These are phyloP conservation scores for Melipona quadrifasciata DNA, from an alignment of 1,140 invertebrate genomes.

Conservation along the genomic window DNA sequence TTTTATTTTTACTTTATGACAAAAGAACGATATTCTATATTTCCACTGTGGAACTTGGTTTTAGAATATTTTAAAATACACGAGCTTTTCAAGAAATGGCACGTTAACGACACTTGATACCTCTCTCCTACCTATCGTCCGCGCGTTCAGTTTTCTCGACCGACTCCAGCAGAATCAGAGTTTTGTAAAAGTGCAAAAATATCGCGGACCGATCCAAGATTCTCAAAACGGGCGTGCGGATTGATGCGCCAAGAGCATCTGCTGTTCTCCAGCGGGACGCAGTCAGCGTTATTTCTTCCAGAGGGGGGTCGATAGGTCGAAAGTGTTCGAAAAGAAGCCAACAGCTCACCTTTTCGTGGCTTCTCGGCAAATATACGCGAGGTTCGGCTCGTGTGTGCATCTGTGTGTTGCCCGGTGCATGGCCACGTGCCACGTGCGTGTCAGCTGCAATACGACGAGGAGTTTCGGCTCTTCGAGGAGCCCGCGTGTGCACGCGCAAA, in stretches of 20 bases:
- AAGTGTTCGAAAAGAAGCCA: slow-evolving; percentile 37
- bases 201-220: background rate
- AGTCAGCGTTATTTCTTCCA: background rate
- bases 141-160: too few species aligned
- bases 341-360: slow-evolving; percentile 46
- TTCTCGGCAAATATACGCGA: slow-evolving; percentile 44
- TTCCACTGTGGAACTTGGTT: too few species aligned
- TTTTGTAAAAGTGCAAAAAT: background rate
- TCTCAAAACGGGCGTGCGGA: background rate
- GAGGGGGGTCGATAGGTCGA: slow-evolving; percentile 45
- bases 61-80: too few species aligned
- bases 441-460: slow-evolving; percentile 72
- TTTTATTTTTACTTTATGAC: too few species aligned
- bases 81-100: too few species aligned
- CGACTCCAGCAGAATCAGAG: too few species aligned
- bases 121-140: too few species aligned
- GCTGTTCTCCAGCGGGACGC: background rate
- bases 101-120: too few species aligned
- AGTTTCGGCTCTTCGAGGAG: slow-evolving; percentile 43
- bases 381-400: background rate
- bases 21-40: too few species aligned
- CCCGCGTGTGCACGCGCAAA: slow-evolving; percentile 43
- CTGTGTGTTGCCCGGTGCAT: slow-evolving; percentile 53
- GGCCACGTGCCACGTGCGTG: slow-evolving; percentile 73
- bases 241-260: background rate